These are phyloP conservation scores for Vireo altiloquus DNA, from an alignment of 2,113 vertebrate genomes.

Conservation along the genomic window DNA sequence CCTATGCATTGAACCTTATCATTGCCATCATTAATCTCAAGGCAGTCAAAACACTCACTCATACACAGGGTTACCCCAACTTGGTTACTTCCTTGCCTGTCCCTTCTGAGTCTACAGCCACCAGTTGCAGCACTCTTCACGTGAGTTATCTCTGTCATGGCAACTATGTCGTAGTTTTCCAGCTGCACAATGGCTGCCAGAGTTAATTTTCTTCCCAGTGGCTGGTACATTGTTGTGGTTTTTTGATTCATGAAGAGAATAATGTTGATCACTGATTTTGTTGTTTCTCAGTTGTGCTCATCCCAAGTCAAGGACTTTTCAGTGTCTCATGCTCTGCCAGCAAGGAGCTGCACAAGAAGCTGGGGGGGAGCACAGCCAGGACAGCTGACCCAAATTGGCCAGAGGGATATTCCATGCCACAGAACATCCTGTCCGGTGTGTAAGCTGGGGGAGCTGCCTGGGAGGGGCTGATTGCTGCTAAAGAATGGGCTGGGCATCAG, in stretches of 20 bases:
- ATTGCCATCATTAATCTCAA: not conserved
- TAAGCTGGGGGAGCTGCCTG: not conserved
- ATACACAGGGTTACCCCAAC: not conserved
- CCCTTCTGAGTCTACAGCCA: not conserved
- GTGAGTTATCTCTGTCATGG: not conserved
- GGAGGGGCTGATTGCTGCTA: not conserved
- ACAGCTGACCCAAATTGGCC: not conserved
- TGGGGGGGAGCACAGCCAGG: too few species aligned
- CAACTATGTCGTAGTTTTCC: not conserved
- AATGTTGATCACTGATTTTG: not conserved
- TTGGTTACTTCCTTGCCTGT: not conserved
- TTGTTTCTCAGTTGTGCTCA: not conserved
- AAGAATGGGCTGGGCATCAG: not conserved
- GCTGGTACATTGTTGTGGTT: not conserved
- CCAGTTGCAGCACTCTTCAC: not conserved
- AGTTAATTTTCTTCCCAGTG: not conserved
- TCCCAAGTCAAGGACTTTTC: not conserved
- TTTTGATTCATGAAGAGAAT: not conserved
- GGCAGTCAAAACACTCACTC: not conserved
- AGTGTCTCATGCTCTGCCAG: not conserved
- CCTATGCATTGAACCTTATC: not conserved
- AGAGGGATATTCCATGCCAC: not conserved
- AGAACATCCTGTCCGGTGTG: not conserved
- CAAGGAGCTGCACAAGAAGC: not conserved
- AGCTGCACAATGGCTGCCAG: not conserved